These are phyloP conservation scores for Pseudoatta argentina DNA, from an alignment of 1,140 invertebrate species.

Conservation along the genomic window DNA sequence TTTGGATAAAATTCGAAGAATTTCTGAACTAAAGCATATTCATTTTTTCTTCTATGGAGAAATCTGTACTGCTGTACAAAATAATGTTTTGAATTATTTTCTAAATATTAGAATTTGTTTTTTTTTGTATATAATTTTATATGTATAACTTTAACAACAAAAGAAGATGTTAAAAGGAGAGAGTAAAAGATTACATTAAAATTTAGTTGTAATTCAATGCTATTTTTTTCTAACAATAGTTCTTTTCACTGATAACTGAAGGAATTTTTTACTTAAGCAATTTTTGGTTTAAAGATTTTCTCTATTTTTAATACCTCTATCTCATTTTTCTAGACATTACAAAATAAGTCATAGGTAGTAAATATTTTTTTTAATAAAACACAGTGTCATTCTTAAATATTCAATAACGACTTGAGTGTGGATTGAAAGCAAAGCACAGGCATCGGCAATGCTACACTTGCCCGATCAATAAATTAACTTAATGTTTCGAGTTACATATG, in stretches of 20 bases:
- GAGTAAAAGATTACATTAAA: not conserved
- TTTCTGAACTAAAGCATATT: slow-evolving; percentile 5
- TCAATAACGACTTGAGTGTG: slow-evolving; percentile 30
- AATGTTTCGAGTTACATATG: slow-evolving; percentile 64
- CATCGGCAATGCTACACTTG: slow-evolving; percentile 26
- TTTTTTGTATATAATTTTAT: not conserved
- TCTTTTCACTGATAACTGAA: not conserved
- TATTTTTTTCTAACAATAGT: not conserved
- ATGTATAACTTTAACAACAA: not conserved
- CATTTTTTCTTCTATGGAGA: slow-evolving; percentile 1
- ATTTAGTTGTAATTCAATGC: not conserved
- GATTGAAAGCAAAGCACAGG: slow-evolving; percentile 60
- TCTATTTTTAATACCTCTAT: not conserved
- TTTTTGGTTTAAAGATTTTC: not conserved
- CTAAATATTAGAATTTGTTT: not conserved
- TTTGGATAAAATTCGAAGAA: slow-evolving; percentile 20
- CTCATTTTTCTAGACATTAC: not conserved
- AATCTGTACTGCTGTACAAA: not conserved
- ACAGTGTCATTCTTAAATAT: slow-evolving; percentile 40
- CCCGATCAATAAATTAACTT: slow-evolving; percentile 70
- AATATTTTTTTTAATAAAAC: not conserved
- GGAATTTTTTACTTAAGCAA: not conserved
- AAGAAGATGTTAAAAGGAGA: not conserved
- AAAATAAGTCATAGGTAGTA: not conserved
- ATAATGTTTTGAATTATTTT: slow-evolving; percentile 14